Conservation (phyloP, 35 echinoderm and acorn worm genomes). For the Apostichopus californicus region DNA sequence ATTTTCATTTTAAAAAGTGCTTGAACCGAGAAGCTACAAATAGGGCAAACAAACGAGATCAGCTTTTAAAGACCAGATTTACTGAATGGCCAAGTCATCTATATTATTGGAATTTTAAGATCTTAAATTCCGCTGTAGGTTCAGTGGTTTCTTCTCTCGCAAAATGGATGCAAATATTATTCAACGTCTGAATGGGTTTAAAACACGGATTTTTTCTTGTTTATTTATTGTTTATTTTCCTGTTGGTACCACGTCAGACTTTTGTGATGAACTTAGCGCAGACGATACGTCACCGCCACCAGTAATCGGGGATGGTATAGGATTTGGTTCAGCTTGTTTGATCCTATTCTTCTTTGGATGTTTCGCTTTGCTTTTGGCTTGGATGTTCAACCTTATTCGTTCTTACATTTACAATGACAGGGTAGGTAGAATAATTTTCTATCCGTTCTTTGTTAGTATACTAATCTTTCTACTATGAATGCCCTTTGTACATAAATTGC, state of each 20-base stretch:
- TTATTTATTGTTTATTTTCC: neutral
- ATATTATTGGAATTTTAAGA: no score
- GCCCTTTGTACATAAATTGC: no score
- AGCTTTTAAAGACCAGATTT: no score
- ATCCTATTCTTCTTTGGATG: conserved; percentile 57
- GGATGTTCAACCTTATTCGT: conserved; percentile 47
- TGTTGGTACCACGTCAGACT: neutral
- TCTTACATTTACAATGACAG: conserved; percentile 46
- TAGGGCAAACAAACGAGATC: no score
- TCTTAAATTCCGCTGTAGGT: no score
- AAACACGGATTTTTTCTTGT: neutral
- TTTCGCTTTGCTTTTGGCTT: conserved; percentile 46
- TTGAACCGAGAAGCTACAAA: no score
- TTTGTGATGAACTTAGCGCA: neutral
- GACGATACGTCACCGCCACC: neutral
- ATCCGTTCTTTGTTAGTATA: no score
- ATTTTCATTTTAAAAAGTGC: no score
- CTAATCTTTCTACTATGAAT: no score
- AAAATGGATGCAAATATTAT: neutral
- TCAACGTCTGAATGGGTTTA: neutral
- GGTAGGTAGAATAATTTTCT: conserved; percentile 1
- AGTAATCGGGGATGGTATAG: conserved; percentile 7
- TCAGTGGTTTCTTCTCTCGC: no score
- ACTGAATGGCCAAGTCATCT: no score
- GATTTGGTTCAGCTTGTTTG: conserved; percentile 16